Evolutionary conservation across 2,888 invertebrate genomes (phyloP).

Genomic region (Philopedon plagiatum): DNA sequence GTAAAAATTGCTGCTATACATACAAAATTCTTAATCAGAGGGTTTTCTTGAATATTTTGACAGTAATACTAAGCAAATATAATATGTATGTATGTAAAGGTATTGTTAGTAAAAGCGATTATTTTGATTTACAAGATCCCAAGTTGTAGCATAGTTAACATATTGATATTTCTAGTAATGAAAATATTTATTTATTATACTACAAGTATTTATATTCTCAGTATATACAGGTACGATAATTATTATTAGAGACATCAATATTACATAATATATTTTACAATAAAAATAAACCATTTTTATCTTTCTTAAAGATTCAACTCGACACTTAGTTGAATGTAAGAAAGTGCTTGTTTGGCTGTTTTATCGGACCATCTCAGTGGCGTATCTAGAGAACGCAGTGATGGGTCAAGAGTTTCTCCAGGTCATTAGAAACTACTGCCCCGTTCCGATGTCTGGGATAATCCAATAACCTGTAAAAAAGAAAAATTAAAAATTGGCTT

Average conservation of each 20-base stretch:
- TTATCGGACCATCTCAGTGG: slow-evolving; percentile 58
- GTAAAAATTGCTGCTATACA: slow-evolving; percentile 53
- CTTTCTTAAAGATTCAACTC: slow-evolving; percentile 53
- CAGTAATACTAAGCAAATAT: slow-evolving; percentile 22
- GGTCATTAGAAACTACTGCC: slow-evolving; percentile 62
- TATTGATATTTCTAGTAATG: slow-evolving; percentile 16
- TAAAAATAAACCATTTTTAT: slow-evolving; percentile 40
- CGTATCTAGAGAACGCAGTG: slow-evolving; percentile 57
- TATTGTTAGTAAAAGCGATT: slow-evolving; percentile 25
- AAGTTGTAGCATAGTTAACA: slow-evolving; percentile 13
- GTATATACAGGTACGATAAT: slow-evolving; percentile 61
- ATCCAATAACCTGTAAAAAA: slow-evolving; percentile 32
- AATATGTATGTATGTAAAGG: slow-evolving; percentile 4
- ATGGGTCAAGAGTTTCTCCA: slow-evolving; percentile 61
- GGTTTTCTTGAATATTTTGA: slow-evolving; percentile 55
- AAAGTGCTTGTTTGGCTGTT: slow-evolving; percentile 33
- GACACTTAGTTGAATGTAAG: slow-evolving; percentile 59
- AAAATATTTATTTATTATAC: slow-evolving; percentile 52
- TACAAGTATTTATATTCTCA: slow-evolving; percentile 58
- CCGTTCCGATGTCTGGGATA: slow-evolving; percentile 43
- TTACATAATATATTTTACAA: background rate
- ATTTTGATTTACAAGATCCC: background rate
- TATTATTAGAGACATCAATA: slow-evolving; percentile 43
- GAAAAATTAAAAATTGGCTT: too few species aligned
- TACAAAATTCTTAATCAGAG: slow-evolving; percentile 62